phyloP scores from a whole-genome alignment of 2,888 invertebrate species.

The Nasonia oneida region DNA sequence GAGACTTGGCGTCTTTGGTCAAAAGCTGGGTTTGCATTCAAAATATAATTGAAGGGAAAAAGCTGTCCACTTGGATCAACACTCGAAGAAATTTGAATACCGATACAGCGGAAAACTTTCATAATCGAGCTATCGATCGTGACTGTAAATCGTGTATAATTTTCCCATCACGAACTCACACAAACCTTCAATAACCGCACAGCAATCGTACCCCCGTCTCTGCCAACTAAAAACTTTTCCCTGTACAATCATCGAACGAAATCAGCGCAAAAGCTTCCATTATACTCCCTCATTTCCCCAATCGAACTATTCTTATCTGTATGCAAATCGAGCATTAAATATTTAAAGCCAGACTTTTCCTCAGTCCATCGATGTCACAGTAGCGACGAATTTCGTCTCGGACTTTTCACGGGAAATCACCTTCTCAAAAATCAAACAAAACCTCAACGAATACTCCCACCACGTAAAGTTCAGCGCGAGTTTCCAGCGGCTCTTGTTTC shows the following conservation, averaged over 20 bases:
- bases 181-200: neutral
- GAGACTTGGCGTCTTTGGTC: no score
- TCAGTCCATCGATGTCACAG: conserved; percentile 5
- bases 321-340: conserved; percentile 34
- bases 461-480: neutral
- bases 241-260: neutral
- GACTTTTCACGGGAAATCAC: conserved; percentile 1
- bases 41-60: no score
- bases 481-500: neutral
- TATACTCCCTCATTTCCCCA: neutral
- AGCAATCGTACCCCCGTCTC: neutral
- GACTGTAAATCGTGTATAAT: neutral
- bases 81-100: no score
- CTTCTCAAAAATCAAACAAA: neutral
- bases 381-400: neutral
- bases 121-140: neutral
- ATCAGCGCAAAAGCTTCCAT: neutral
- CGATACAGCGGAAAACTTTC: neutral
- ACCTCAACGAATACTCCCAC: no score
- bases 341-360: conserved; percentile 14
- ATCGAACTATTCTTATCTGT: neutral
- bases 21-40: no score
- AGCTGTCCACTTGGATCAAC: no score
- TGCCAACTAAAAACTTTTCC: neutral
- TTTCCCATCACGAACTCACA: neutral